Conservation (phyloP, 2,113 vertebrate genomes). For the Melanerpes aurifrons region DNA sequence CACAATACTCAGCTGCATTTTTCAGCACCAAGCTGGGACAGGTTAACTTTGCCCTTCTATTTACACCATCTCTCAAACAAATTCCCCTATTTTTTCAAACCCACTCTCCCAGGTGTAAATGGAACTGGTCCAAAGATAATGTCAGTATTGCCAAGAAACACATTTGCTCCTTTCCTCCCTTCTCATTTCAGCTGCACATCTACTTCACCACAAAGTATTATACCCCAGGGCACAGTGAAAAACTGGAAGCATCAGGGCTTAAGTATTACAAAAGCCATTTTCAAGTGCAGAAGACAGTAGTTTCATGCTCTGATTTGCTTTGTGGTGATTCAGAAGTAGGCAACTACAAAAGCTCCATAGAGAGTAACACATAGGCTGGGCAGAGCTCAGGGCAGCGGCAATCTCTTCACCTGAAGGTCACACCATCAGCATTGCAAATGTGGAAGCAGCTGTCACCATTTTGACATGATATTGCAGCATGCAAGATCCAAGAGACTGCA, state of each 20-base stretch:
- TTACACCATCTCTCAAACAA: background rate
- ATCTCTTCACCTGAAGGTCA: slow-evolving; percentile 41
- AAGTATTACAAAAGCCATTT: background rate
- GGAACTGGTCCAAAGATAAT: background rate
- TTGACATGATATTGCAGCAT: background rate
- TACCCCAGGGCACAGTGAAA: background rate
- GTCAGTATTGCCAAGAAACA: background rate
- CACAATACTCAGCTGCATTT: background rate
- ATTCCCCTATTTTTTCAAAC: background rate
- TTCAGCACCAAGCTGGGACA: background rate
- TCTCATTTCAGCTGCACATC: background rate
- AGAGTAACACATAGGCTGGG: background rate
- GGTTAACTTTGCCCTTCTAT: background rate
- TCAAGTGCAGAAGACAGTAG: background rate
- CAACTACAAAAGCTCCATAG: background rate
- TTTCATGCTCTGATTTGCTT: background rate
- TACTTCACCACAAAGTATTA: background rate
- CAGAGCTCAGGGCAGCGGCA: background rate
- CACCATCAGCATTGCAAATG: background rate
- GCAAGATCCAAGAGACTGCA: background rate
- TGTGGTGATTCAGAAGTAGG: background rate
- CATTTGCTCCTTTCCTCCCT: background rate
- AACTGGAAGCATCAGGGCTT: background rate
- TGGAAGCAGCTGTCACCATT: slow-evolving; percentile 27
- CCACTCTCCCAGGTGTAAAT: background rate